Base-by-base conservation (phyloP, 1,140 invertebrate species). In the Drosophila pachea region DNA sequence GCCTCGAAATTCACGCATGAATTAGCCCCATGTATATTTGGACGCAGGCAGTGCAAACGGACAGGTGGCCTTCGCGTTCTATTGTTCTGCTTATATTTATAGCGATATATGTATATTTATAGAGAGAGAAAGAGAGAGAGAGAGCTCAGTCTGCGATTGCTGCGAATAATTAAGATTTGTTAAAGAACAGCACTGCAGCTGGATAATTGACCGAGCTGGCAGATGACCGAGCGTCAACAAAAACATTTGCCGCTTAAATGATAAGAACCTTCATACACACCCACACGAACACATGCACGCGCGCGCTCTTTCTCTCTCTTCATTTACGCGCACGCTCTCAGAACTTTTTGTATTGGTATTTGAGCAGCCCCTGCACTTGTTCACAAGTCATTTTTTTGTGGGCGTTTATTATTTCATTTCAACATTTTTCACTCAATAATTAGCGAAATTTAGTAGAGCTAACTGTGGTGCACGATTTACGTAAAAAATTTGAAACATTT, bases 41-140 rank as follows among this genome's bases (percentile, higher is more conserved):
- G 36, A 49, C 65, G 63, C 66, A 71, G 64, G 45, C 67, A 75
- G 68, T 66, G 81, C 76, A 82, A 52, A 71, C 65, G 81, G 81
- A 86, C 81, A 86, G 81, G 81, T 86, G 81, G 81, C 81, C 79
- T 86, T 76, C 62, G 64, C 45, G 7, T 52, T 48, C 29, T 22
- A 53, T 45, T 16, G 53, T 58, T 76, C 42, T 48, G 47, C 29
- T 67, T 79, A 77, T 81, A 82, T 86, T 58, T 74, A 74, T 74
- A 68, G 45, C 14, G 53, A 77, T 70, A 60, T 47, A 63, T 62
- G 50, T 53, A 42, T 58, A 62, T 45, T 22, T 22, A 22, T 22
- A 22, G 1, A 22, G 22, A 22, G 22, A 22, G 22, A 22, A 22
- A 2, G 22, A 22, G n/a, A n/a, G n/a, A n/a, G n/a, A n/a, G n/a